These are phyloP conservation scores for Margaritifera margaritifera DNA, from an alignment of 2,888 invertebrate genomes.

Conservation along the genomic window DNA sequence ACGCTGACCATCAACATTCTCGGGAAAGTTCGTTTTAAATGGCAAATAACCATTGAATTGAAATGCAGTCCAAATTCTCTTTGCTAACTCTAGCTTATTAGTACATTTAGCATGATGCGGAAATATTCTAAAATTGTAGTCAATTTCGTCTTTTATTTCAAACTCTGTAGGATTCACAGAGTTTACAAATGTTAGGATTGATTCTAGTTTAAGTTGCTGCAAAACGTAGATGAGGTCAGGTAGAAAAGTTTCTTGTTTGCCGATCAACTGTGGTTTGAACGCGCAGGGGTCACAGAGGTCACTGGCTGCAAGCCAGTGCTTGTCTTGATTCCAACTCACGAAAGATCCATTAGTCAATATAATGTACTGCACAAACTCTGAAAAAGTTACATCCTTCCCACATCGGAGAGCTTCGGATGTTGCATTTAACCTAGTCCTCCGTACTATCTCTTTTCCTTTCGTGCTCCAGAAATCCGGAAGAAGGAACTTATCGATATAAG, in stretches of 20 bases:
- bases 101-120: conserved; percentile 11
- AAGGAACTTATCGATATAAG: conserved; percentile 51
- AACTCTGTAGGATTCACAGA: conserved; percentile 16
- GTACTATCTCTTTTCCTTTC: conserved; percentile 30
- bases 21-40: conserved; percentile 13
- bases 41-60: conserved; percentile 47
- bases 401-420: conserved; percentile 22
- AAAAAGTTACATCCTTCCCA: conserved; percentile 50
- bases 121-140: conserved; percentile 25
- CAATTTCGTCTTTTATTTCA: conserved; percentile 33
- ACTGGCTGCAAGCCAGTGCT: conserved; percentile 52
- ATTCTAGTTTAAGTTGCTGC: conserved; percentile 21
- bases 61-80: conserved; percentile 44
- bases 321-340: conserved; percentile 20
- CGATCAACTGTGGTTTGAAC: conserved; percentile 41
- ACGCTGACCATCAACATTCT: conserved; percentile 2
- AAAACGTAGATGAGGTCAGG: conserved; percentile 34
- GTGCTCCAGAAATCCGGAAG: conserved; percentile 52
- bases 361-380: conserved; percentile 44
- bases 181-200: conserved; percentile 10
- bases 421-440: conserved; percentile 9
- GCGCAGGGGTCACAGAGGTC: conserved; percentile 47
- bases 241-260: conserved; percentile 44
- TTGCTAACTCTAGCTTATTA: conserved; percentile 13
- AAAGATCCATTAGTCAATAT: conserved; percentile 15